Percentiles rank a stretch among this genome's conserved stretches.
Conservation (phyloP, 2,113 vertebrate species). For the Progne subis region DNA sequence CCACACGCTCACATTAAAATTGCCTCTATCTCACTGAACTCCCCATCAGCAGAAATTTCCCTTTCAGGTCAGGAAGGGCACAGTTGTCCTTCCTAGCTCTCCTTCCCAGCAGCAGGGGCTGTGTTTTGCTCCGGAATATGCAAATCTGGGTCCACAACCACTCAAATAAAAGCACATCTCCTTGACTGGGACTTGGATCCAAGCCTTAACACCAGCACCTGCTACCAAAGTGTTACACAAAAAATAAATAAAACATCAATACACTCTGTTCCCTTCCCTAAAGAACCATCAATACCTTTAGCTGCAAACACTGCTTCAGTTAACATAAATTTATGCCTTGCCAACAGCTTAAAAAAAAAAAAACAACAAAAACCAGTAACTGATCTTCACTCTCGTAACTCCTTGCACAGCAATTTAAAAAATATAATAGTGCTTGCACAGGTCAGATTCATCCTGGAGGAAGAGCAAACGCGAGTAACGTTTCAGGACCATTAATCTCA, state of each 20-base stretch:
- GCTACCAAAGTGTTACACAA: background rate
- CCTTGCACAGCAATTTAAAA: background rate
- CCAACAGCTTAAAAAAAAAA: background rate
- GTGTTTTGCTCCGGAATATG: background rate
- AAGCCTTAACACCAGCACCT: background rate
- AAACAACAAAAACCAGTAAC: background rate
- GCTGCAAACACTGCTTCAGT: background rate
- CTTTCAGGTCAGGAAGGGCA: background rate
- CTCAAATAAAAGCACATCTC: background rate
- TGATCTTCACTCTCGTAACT: background rate
- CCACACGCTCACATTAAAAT: background rate
- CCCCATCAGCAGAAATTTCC: background rate
- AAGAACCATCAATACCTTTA: background rate
- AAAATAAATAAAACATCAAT: background rate
- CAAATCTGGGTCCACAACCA: background rate
- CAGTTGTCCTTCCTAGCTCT: background rate
- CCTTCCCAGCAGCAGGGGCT: background rate
- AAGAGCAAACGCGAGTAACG: background rate
- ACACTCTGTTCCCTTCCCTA: background rate
- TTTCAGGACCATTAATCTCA: slow-evolving; percentile 44
- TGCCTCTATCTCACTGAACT: background rate
- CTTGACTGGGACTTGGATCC: background rate
- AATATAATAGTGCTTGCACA: background rate
- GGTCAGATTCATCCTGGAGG: background rate
- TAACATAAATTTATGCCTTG: background rate